Base-by-base conservation (phyloP, 2,797 vertebrate genomes). In the Pyrocephalus nanus region DNA sequence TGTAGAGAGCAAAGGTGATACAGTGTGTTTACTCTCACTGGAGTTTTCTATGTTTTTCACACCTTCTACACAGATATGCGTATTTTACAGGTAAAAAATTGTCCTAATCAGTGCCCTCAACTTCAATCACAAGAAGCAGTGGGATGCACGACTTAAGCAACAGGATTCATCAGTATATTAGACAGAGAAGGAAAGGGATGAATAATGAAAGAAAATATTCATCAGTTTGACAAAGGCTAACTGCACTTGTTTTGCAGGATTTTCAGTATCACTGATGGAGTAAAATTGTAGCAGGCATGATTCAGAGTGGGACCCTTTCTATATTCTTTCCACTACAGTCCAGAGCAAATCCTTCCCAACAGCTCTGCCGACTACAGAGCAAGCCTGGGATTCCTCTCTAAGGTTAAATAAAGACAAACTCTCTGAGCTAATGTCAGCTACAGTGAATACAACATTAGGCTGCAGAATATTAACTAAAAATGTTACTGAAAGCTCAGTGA, bases 371-470 rank as follows among this genome's bases (percentile, higher is more conserved):
- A 30, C 54, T 80, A 40, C 58, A 75, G 36, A 81, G 58, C 55
- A 93, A 86, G 76, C 58, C 58, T 74, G 36, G 76, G 88, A 95
- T 86, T 94, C 86, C 66, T 92, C 86, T 71, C 62, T 81, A 70
- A 77, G 86, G 88, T 95, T 93, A 94, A 93, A 76, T 94, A 80
- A 93, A 88, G 79, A 77, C 76, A 88, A 86, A 78, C 70, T 62
- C 65, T 67, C 51, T 65, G 70, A 95, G 88, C 47, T 84, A 51
- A 61, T n/a, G 43, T 90, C 72, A 93, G 76, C 66, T 84, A 79
- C 0, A 0, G 57, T 34, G 50, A 94, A 86, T 45, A 51, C 40
- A 82, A 88, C 75, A 61, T 79, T 50, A 92, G 79, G 62, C 58
- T 92, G 76, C 53, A 64, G 75, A 93, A 90, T 85, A 95, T 77